Base-by-base conservation (phyloP, 2,888 invertebrate genomes). In the Acleris laterana region DNA sequence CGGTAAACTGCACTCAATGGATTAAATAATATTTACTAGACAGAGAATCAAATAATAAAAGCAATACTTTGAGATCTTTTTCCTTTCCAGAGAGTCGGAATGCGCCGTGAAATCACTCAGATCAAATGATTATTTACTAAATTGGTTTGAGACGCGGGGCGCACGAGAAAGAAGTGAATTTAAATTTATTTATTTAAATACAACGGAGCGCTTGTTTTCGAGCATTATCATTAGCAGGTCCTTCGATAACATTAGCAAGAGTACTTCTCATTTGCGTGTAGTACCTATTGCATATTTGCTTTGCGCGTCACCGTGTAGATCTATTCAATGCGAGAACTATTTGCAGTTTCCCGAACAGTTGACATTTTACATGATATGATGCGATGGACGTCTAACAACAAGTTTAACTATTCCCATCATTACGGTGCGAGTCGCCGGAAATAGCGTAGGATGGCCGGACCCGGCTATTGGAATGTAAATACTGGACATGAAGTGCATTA, bases 121-220 rank as follows among this genome's bases (percentile, higher is more conserved):
- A 61, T 69, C 72, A 74, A 76, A 74, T 74, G 69, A 73, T 78
- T 74, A 73, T 73, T 75, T 71, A 71, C 70, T 72, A 74, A 75
- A 77, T 76, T 74, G 69, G 68, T 72, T 70, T 69, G 69, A 73
- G 69, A 68, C 64, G 68, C 70, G 56, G 63, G 62, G 38, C 32
- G 53, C 62, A 62, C 59, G 57, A 62, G 65, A 69, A 72, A 73
- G 72, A 72, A 62, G 63, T 56, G 62, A 68, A 76, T 74, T 69
- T 63, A 71, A 73, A 71, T 56, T 17, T 51, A 22, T 56, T 20
- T 56, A 20, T 44, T 13, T 22, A 56, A 11, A 51, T 13, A 51
- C 25, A 22, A 22, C 51, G 1, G 44, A 4, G 52, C 25, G 13
- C 22, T 46, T 46, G 16, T 46, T 46, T 46, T 17, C 11, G 13